A percentile compares a stretch with the other conserved stretches of the same genome.
Conservation (phyloP, 1,140 invertebrate species). For the Metaphire vulgaris region DNA sequence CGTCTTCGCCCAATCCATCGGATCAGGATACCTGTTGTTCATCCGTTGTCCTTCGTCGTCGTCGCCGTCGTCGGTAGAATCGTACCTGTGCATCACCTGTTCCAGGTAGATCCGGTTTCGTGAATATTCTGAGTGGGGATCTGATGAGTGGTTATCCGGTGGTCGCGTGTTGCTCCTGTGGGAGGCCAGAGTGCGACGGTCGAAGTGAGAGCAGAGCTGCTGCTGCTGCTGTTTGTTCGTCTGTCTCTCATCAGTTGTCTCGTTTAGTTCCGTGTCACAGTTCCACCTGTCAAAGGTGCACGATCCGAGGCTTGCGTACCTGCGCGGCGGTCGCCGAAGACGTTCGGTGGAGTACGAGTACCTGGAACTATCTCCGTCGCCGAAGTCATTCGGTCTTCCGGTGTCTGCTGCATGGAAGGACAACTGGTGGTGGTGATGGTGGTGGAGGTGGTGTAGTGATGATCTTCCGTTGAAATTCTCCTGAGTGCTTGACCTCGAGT, state of each 20-base stretch:
- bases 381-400: neutral
- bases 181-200: neutral
- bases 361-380: neutral
- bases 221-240: neutral
- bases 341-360: neutral
- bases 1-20: neutral
- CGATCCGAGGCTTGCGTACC: neutral
- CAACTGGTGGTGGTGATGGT: neutral
- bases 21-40: neutral
- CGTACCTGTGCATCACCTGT: neutral
- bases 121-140: neutral
- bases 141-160: neutral
- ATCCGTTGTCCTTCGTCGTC: neutral
- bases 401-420: neutral
- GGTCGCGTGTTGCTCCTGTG: neutral
- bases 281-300: no score
- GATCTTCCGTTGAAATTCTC: neutral
- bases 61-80: neutral
- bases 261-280: neutral
- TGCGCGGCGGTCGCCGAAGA: neutral
- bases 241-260: neutral
- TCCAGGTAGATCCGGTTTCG: neutral
- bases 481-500: neutral
- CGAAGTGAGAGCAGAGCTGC: no score
- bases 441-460: neutral